Conservation (phyloP, 2,888 invertebrate genomes). For the Arrhopalites spinosus region DNA sequence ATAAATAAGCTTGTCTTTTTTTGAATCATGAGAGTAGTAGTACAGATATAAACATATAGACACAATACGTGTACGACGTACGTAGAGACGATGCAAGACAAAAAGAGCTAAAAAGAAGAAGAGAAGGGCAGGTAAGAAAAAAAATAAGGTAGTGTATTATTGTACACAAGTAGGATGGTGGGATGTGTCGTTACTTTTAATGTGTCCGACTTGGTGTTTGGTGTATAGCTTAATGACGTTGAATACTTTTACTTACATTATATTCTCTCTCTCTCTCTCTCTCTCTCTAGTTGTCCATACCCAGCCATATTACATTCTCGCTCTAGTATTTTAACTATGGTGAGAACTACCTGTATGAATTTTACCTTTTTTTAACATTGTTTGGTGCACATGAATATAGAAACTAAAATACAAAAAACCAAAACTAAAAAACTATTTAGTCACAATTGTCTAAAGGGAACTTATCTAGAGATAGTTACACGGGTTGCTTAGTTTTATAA, state of each 20-base stretch:
- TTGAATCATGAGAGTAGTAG: too few relatives aligned
- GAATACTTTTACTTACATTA: constrained; percentile 36
- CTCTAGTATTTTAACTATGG: background rate
- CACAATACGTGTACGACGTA: too few relatives aligned
- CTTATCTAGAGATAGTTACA: too few relatives aligned
- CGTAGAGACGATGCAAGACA: too few relatives aligned
- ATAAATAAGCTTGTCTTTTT: background rate
- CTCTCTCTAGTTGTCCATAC: background rate
- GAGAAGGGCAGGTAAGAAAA: constrained; percentile 37
- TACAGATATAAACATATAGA: too few relatives aligned
- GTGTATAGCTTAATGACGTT: constrained; percentile 51
- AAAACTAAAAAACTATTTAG: background rate
- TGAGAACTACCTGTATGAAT: background rate
- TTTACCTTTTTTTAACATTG: constrained; percentile 1
- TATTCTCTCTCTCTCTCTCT: background rate
- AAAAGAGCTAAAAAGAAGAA: too few relatives aligned
- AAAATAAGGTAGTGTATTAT: too few relatives aligned
- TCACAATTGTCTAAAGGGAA: background rate
- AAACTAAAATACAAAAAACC: background rate
- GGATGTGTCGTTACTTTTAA: constrained; percentile 57
- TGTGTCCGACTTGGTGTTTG: constrained; percentile 54
- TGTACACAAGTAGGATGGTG: too few relatives aligned
- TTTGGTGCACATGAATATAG: too few relatives aligned
- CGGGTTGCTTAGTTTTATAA: too few relatives aligned
- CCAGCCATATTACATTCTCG: background rate